Base-by-base conservation (phyloP, 1,140 invertebrate species). In the Heliconius eleuchia region DNA sequence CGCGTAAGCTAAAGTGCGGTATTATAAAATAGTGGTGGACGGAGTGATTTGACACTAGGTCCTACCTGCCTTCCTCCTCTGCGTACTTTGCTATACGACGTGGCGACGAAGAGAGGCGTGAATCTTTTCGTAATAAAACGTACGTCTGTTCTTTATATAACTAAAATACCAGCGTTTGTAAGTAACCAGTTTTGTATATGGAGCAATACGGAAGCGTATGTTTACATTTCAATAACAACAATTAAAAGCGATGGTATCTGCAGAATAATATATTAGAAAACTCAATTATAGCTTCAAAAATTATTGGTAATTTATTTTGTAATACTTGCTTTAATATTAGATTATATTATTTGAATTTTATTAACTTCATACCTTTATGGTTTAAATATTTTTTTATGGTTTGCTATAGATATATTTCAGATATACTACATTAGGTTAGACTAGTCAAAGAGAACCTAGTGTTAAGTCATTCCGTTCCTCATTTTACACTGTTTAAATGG, bases 181-280 rank as follows among this genome's bases (percentile, higher is more conserved):
- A 23, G 19, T 57, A 55, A 55, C 16, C 11, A 16, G 2, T 57
- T 57, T 57, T 57, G 34, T 23, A 60, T 66, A n/a, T 27, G 57
- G 23, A 30, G 60, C 60, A 70, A 70, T 30, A 42, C 18, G 5
- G 23, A 8, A 16, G 52, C 76, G 81, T 86, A 80, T 85, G 74
- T 80, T 83, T 81, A 27, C 76, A 79, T 50, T 81, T 82, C 75
- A 80, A 78, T 75, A 83, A 83, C 82, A 81, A 82, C 80, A 88
- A 85, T 85, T 86, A 85, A 86, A 84, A 82, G 66, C 37, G 87
- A 88, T 86, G 70, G 18, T 86, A 88, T 85, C 84, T 83, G 74
- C 55, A 19, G 74, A 46, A 50, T 73, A 75, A 72, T 81, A 78
- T 79, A 80, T 34, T 77, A 78, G 79, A 83, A 83, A 83, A 79